These are phyloP conservation scores for Pseudochirops cupreus DNA, from an alignment of 2,797 vertebrate species.

Conservation along the genomic window DNA sequence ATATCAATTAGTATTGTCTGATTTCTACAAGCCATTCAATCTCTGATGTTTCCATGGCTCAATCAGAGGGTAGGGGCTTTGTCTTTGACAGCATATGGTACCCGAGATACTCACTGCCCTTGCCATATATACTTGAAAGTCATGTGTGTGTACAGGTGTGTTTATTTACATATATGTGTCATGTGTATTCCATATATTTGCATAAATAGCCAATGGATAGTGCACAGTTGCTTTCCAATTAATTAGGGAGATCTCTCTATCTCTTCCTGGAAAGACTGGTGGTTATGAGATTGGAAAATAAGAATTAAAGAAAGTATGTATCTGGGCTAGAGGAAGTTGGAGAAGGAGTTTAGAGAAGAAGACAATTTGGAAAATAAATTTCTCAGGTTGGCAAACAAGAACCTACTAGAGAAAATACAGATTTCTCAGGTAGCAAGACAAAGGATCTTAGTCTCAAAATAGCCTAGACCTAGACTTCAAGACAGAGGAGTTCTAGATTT, in stretches of 20 bases:
- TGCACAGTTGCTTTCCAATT: too few species aligned
- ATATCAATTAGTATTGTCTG: neutral
- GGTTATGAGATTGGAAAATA: neutral
- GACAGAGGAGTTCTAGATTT: slow-evolving; percentile 65
- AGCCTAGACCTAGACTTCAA: slow-evolving; percentile 68
- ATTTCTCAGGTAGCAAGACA: slow-evolving; percentile 59
- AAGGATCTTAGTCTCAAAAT: slow-evolving; percentile 54
- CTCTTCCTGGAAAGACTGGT: neutral
- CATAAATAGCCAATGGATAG: neutral
- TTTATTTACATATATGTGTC: neutral
- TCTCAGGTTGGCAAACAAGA: neutral
- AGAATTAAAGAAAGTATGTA: neutral
- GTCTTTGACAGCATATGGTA: neutral
- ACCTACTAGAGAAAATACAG: neutral
- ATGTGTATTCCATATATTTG: neutral
- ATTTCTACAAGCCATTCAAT: neutral
- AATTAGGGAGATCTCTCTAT: too few species aligned
- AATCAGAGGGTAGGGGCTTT: neutral
- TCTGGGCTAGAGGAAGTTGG: neutral
- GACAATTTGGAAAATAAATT: neutral
- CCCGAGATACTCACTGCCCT: neutral
- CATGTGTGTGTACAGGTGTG: neutral
- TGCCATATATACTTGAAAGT: neutral
- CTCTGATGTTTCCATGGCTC: neutral
- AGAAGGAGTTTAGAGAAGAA: neutral